Conservation (phyloP, 2,113 vertebrate species). For the Himantopus leucocephalus region DNA sequence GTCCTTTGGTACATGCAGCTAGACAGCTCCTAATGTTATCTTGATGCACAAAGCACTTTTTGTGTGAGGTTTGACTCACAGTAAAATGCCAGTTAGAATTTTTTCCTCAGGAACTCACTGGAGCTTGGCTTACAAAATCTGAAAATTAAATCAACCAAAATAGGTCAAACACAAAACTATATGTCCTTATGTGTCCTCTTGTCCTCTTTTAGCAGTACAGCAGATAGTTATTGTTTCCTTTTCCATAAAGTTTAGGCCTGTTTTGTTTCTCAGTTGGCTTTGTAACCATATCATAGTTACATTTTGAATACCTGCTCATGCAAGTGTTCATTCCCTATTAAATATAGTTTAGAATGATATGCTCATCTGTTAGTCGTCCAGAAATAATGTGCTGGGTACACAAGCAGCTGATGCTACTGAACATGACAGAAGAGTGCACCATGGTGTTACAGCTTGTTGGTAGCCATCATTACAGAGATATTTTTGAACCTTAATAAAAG, state of each 20-base stretch:
- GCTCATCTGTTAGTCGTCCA: conserved; percentile 28
- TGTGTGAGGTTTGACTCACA: conserved; percentile 71
- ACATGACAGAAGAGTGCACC: not conserved
- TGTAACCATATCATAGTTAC: not conserved
- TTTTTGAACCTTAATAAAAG: not conserved
- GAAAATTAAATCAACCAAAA: conserved; percentile 81
- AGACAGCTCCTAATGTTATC: conserved; percentile 66
- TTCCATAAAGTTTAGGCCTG: conserved; percentile 49
- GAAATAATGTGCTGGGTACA: conserved; percentile 38
- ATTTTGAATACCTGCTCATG: conserved; percentile 60
- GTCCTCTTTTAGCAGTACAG: conserved; percentile 66
- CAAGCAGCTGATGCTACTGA: conserved; percentile 31
- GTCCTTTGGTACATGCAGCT: conserved; percentile 52
- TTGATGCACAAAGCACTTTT: conserved; percentile 73
- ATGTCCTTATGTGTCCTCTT: conserved; percentile 78
- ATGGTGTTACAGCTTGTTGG: not conserved
- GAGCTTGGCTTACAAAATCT: conserved; percentile 77
- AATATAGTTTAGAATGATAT: conserved; percentile 36
- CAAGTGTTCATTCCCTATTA: conserved; percentile 53
- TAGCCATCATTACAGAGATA: not conserved
- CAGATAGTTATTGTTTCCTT: conserved; percentile 63
- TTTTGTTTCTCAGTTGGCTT: conserved; percentile 51
- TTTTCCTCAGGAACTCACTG: conserved; percentile 75
- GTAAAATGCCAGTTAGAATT: conserved; percentile 76
- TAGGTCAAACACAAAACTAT: conserved; percentile 73